Base-by-base conservation (phyloP, 2,113 vertebrate species). In the Murina feae region DNA sequence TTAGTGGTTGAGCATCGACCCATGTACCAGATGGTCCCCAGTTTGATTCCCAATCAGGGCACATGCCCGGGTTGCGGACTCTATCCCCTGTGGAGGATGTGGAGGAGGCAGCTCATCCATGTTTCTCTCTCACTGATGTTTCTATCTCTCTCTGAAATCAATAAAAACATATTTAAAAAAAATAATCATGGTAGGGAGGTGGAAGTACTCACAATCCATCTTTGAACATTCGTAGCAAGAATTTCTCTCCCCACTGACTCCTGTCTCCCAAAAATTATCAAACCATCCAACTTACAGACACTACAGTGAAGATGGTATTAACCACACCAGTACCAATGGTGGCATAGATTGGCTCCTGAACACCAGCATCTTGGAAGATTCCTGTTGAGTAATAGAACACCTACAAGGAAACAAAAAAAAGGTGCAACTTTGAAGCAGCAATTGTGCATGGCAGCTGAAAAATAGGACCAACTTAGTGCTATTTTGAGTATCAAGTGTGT, bases 311-410 rank as follows among this genome's bases (percentile, higher is more conserved):
- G 90, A 99, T 87, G 0, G 99, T 99, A 96, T 99, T 99, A 7
- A 99, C 99, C 3, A 98, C 97, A 0, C 99, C 99, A 0, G 99
- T 98, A 60, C 99, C 99, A 10, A 99, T 99, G 13, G 99, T 99
- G 69, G 99, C 99, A 5, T 99, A 99, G 79, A 99, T 94, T 0
- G 99, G 99, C 51, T 99, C 90, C 9, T 96, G 42, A 6, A 99
- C 98, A 9, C 98, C 99, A 0, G 99, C 99, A 2, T 94, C 97
- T 14, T 92, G 8, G 94, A 99, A 99, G 95, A 99, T 99, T 39
- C 98, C 97, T 0, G 99, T 99, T 0, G 99, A 99, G 69, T 99
- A 99, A 93, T 99, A 99, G 94, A 99, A 99, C 0, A 99, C 99
- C 99, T 99, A 55, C 17, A 0, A 68, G 94, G 23, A 49, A 79